Conservation (phyloP, 2,888 invertebrate species). For the Pharmacophagus antenor region DNA sequence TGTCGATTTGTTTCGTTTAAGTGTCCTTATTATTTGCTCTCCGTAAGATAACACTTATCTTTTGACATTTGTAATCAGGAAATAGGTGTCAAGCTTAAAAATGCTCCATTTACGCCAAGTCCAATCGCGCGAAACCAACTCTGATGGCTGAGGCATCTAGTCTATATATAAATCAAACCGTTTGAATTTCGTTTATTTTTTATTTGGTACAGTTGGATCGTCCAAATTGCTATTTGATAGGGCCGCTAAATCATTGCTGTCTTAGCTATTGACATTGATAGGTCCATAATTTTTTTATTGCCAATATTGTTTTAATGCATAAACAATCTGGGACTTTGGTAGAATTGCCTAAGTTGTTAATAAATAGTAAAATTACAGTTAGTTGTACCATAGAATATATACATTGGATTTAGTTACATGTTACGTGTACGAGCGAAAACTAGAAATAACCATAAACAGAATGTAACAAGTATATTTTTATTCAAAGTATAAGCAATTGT, state of each 20-base stretch:
- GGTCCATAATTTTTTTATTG: slow-evolving; percentile 21
- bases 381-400: no score
- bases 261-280: slow-evolving; percentile 21
- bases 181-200: slow-evolving; percentile 11
- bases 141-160: slow-evolving; percentile 26
- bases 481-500: no score
- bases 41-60: not conserved
- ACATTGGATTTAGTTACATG: no score
- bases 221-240: slow-evolving; percentile 23
- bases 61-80: slow-evolving; percentile 7
- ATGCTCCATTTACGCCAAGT: slow-evolving; percentile 29
- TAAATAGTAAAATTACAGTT: slow-evolving; percentile 3
- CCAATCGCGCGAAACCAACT: slow-evolving; percentile 32
- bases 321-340: slow-evolving; percentile 11
- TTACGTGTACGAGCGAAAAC: no score
- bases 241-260: slow-evolving; percentile 20
- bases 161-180: slow-evolving; percentile 9
- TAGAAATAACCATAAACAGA: no score
- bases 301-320: slow-evolving; percentile 11
- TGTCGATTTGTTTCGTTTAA: not conserved
- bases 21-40: not conserved
- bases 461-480: no score
- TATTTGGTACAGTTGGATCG: slow-evolving; percentile 13
- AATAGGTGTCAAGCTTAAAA: slow-evolving; percentile 12
- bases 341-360: not conserved